Conservation (phyloP, 2,888 invertebrate genomes). For the Dryomyza anilis region DNA sequence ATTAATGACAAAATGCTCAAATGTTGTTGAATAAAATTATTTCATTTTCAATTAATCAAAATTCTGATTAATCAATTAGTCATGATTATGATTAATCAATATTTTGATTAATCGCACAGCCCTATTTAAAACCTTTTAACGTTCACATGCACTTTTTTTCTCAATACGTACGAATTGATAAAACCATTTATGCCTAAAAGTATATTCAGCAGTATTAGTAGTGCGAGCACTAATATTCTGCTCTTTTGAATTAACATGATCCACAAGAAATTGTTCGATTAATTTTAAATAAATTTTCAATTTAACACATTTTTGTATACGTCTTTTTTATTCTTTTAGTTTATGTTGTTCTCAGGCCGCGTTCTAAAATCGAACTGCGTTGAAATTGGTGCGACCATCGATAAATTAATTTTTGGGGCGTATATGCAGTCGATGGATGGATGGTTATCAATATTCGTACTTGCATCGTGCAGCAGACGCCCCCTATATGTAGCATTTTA, state of each 20-base stretch:
- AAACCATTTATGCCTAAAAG: slow-evolving; percentile 20
- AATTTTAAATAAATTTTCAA: not conserved
- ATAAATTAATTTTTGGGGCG: slow-evolving; percentile 19
- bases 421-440: not conserved
- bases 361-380: slow-evolving; percentile 12
- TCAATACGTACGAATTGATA: slow-evolving; percentile 30
- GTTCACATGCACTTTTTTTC: too few species aligned
- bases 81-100: too few species aligned
- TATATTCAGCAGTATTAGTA: not conserved
- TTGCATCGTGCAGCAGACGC: not conserved
- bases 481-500: not conserved
- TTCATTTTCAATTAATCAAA: too few species aligned
- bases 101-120: too few species aligned
- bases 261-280: too few species aligned
- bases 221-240: not conserved
- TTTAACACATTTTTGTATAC: not conserved
- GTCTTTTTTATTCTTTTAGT: not conserved
- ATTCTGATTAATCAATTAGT: too few species aligned
- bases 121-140: too few species aligned
- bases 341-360: not conserved
- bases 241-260: not conserved
- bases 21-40: too few species aligned
- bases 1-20: too few species aligned
- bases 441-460: not conserved
- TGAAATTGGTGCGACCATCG: not conserved